A percentile compares a stretch with the other conserved stretches of the same genome.
phyloP scores from a whole-genome alignment of 2,797 vertebrate genomes.

The Vespertilio murinus region DNA sequence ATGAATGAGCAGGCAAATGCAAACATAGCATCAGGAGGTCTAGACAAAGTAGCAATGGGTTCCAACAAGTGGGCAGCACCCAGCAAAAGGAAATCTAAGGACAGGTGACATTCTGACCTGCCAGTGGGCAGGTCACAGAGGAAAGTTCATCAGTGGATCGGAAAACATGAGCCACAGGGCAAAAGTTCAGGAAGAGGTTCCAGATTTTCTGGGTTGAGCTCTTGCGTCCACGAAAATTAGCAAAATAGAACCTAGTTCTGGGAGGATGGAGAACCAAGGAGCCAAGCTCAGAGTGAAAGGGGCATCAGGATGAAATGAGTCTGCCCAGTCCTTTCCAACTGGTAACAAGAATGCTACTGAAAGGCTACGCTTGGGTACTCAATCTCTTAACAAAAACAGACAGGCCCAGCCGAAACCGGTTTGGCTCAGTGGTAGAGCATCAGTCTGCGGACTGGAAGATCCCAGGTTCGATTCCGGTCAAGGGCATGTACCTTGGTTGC shows the following conservation, averaged over 20 bases:
- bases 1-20: not conserved
- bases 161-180: not conserved
- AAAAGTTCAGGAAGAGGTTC: not conserved
- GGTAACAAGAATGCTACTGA: not conserved
- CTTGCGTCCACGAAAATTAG: not conserved
- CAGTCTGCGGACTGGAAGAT: too few relatives aligned
- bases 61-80: not conserved
- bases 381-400: not conserved
- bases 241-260: not conserved
- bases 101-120: not conserved
- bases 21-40: not conserved
- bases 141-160: not conserved
- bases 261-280: not conserved
- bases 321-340: not conserved
- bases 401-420: too few relatives aligned
- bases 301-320: fast-evolving
- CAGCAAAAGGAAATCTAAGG: not conserved
- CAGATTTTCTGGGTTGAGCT: not conserved
- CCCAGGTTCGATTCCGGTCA: too few relatives aligned
- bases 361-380: not conserved
- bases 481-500: too few relatives aligned
- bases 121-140: not conserved
- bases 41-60: not conserved
- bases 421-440: too few relatives aligned
- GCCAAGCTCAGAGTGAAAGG: fast-evolving